These are phyloP conservation scores for Andrena marginata DNA, from an alignment of 2,888 invertebrate species.

Conservation along the genomic window DNA sequence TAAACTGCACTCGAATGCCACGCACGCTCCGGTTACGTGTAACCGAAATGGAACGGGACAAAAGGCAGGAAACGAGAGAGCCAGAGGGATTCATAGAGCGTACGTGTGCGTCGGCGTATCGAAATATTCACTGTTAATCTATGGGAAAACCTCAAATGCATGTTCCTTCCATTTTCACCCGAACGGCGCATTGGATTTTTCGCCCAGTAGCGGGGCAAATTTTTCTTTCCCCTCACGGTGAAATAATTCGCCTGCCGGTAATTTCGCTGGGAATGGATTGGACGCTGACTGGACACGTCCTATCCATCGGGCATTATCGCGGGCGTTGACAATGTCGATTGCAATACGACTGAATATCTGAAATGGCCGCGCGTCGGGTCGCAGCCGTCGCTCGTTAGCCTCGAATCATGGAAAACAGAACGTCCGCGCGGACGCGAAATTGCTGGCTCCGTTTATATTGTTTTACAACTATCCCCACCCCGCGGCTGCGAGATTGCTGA, in stretches of 20 bases:
- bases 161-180: neutral
- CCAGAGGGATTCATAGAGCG: neutral
- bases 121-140: neutral
- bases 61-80: neutral
- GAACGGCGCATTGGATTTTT: neutral
- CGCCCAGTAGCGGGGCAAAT: neutral
- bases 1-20: neutral
- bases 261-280: slow-evolving; percentile 34
- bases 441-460: slow-evolving; percentile 58
- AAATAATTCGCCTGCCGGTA: slow-evolving; percentile 48
- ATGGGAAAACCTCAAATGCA: slow-evolving; percentile 3
- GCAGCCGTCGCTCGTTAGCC: slow-evolving; percentile 55
- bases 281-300: slow-evolving; percentile 28
- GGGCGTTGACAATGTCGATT: slow-evolving; percentile 59
- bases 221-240: neutral
- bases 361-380: slow-evolving; percentile 51
- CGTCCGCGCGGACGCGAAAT: slow-evolving; percentile 38
- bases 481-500: neutral
- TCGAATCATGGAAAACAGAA: slow-evolving; percentile 58
- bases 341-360: slow-evolving; percentile 56
- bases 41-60: slow-evolving; percentile 3
- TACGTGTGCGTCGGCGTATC: neutral
- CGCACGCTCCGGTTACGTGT: neutral
- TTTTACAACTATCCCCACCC: slow-evolving; percentile 42
- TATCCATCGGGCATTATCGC: slow-evolving; percentile 51